Percentiles rank a stretch among this genome's conserved stretches.
Evolutionary conservation across 2,888 invertebrate species (phyloP).

Genomic region (Spialia ferax): DNA sequence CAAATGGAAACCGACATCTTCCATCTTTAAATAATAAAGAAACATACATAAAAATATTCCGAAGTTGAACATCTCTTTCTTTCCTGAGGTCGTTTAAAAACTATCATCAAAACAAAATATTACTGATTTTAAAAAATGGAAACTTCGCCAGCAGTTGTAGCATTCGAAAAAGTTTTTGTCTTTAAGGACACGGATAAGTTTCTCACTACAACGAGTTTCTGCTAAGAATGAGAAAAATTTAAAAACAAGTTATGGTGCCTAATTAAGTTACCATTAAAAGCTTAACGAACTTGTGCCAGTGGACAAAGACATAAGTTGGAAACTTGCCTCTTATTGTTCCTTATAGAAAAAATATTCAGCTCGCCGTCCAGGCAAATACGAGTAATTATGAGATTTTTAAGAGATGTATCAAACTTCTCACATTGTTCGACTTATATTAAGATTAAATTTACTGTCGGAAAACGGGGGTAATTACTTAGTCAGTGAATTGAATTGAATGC

Average conservation of each 20-base stretch:
- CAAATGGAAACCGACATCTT: too few relatives aligned
- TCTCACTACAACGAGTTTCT: constrained; percentile 40
- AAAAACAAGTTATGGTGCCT: constrained; percentile 50
- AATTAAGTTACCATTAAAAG: constrained; percentile 46
- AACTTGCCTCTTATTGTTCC: constrained; percentile 42
- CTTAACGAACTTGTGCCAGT: constrained; percentile 40
- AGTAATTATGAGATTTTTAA: constrained; percentile 28
- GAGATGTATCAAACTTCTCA: neutral
- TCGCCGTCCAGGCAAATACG: constrained; percentile 31
- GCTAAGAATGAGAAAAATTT: constrained; percentile 52
- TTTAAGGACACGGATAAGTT: constrained; percentile 45
- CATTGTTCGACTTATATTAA: neutral
- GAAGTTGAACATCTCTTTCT: too few relatives aligned
- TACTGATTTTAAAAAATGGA: neutral
- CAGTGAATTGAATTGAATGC: too few relatives aligned
- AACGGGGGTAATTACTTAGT: too few relatives aligned
- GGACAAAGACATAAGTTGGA: constrained; percentile 47
- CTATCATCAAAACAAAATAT: neutral
- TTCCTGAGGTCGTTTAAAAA: neutral
- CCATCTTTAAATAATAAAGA: too few relatives aligned
- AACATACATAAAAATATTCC: too few relatives aligned
- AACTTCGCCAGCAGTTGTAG: neutral
- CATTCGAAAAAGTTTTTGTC: constrained; percentile 22
- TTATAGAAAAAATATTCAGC: constrained; percentile 31
- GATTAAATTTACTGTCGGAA: too few relatives aligned